These are phyloP conservation scores for Helicoverpa assulta DNA, from an alignment of 2,888 invertebrate species.

Conservation along the genomic window DNA sequence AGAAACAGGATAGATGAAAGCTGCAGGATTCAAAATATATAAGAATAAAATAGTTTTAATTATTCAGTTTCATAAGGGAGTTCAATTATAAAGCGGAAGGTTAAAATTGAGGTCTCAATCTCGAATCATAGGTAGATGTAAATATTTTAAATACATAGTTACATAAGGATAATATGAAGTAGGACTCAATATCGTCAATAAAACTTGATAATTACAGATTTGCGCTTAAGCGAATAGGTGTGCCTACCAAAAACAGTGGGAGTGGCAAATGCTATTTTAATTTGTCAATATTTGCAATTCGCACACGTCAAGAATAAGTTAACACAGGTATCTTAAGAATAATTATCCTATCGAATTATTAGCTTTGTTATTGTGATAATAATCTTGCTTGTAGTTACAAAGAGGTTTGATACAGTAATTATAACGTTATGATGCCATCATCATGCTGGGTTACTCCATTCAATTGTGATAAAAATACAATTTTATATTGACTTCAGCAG, in stretches of 20 bases:
- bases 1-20: too few relatives aligned
- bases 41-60: too few relatives aligned
- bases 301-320: slow-evolving; percentile 12
- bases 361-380: slow-evolving; percentile 6
- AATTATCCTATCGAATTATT: slow-evolving; percentile 15
- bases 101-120: too few relatives aligned
- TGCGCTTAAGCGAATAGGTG: neutral
- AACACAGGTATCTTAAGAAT: slow-evolving; percentile 7
- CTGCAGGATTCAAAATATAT: too few relatives aligned
- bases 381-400: slow-evolving; percentile 12
- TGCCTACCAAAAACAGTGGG: neutral
- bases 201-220: too few relatives aligned
- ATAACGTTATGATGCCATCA: slow-evolving; percentile 25
- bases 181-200: too few relatives aligned
- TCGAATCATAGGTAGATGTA: too few relatives aligned
- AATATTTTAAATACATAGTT: too few relatives aligned
- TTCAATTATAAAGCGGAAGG: too few relatives aligned
- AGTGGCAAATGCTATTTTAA: slow-evolving; percentile 9
- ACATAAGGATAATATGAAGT: too few relatives aligned
- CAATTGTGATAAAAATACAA: neutral
- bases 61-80: too few relatives aligned
- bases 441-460: slow-evolving; percentile 7
- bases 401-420: slow-evolving; percentile 31
- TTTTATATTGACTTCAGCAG: slow-evolving; percentile 4
- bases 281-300: slow-evolving; percentile 27